Evolutionary conservation across 1,140 invertebrate species (phyloP), one percentile per base, ranked within the genome.

Genomic region (Meloidogyne floridensis): DNA sequence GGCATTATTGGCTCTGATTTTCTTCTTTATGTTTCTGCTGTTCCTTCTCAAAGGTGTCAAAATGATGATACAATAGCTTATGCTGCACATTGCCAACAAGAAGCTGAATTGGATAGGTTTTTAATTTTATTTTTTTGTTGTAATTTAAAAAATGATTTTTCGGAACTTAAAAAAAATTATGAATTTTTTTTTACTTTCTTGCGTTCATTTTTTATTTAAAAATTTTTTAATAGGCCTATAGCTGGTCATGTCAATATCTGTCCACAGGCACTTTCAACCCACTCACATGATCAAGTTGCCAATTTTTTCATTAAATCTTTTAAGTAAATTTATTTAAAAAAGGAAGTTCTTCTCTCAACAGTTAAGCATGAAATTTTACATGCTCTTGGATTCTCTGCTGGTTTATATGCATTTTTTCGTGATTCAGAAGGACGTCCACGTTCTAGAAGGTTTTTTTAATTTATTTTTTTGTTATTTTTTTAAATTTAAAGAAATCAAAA

Each of bases 361-460:
- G 95, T 99, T 0, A 98, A 99, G 91, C 97, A 99, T 91, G 97
- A 99, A 91, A 98, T 99, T 89, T 92, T 98, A 0, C 97, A 99
- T 92, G 96, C 97, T 0, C 91, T 99, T 86, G 92, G 91, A 73
- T 92, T 92, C 83, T 91, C 92, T 32, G 91, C 91, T 18, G 87
- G 87, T 10, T 72, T 89, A 47, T 90, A 90, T 75, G 89, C 89
- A 7, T 87, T 90, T 73, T 90, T 89, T 72, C 79, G 85, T 18
- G 85, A 90, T 77, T 72, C 85, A 10, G 73, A 85, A 51, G 81
- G 85, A 32, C 18, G 42, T 76, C 72, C 80, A 13, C 42, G 84
- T 47, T 86, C 65, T 69, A 84, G 47, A 80, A 86, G 81, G 81
- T 82, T 15, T 18, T 32, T 15, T 9, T 0, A 59, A 53, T 42